These are phyloP conservation scores for Mnemiopsis leidyi DNA, from an alignment of 37 sponge, comb jelly and placozoan species.

Conservation along the genomic window DNA sequence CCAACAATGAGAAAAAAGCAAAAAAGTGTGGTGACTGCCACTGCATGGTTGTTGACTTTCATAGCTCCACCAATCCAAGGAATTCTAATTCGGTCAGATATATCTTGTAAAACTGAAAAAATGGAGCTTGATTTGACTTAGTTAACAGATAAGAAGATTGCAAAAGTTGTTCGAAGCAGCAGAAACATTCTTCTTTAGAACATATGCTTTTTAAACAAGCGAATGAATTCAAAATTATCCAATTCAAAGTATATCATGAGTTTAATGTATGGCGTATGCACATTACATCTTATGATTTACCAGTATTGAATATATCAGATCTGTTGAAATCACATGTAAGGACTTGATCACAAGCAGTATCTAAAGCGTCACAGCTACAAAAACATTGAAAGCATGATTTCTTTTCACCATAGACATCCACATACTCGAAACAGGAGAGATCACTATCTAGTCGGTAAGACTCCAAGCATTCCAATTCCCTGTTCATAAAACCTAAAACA, in stretches of 20 bases:
- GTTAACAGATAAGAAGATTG: neutral
- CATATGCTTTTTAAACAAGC: neutral
- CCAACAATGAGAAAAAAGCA: slow-evolving; percentile 41
- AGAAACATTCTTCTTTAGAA: neutral
- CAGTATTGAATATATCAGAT: neutral
- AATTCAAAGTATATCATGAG: too few species aligned
- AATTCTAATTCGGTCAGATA: slow-evolving; percentile 21
- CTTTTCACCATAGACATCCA: slow-evolving; percentile 20
- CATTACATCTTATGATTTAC: neutral
- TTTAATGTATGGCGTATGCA: too few species aligned
- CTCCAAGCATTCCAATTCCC: neutral
- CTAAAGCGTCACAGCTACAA: slow-evolving; percentile 40
- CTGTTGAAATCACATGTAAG: neutral
- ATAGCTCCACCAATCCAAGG: slow-evolving; percentile 61
- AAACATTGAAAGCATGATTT: slow-evolving; percentile 28
- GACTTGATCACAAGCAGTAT: neutral
- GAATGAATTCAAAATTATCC: too few species aligned
- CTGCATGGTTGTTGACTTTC: slow-evolving; percentile 63
- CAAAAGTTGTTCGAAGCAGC: neutral
- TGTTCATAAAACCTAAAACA: neutral
- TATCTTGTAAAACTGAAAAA: slow-evolving; percentile 29
- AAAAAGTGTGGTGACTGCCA: slow-evolving; percentile 34
- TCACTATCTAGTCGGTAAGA: neutral
- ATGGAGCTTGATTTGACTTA: neutral
- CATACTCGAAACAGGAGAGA: slow-evolving; percentile 34